Conservation (phyloP, 2,797 vertebrate species). For the Hypotaenidia okinawae region DNA sequence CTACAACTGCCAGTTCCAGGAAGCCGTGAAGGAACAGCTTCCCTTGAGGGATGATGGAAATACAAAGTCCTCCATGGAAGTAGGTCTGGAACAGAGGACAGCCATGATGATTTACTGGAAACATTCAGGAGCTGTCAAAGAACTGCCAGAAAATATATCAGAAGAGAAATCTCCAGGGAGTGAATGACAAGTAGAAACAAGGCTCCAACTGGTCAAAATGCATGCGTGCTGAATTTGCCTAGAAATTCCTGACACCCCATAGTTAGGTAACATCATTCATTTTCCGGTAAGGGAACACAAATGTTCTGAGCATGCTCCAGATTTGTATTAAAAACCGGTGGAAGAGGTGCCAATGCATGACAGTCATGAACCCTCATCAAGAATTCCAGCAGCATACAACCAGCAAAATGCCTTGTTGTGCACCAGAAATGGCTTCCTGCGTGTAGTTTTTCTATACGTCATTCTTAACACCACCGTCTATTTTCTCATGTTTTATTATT, state of each 20-base stretch:
- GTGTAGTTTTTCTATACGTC: not conserved
- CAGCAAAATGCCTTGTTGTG: not conserved
- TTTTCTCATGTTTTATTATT: conserved; percentile 69
- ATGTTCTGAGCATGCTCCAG: not conserved
- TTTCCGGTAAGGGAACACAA: not conserved
- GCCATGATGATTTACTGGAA: conserved; percentile 28
- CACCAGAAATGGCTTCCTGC: conserved; percentile 19
- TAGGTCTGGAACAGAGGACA: not conserved
- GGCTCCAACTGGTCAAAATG: not conserved
- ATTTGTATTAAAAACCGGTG: not conserved
- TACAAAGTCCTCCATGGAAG: not conserved
- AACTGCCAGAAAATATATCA: conserved; percentile 13
- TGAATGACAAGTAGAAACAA: conserved; percentile 29
- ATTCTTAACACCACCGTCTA: conserved; percentile 37
- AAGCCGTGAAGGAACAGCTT: not conserved
- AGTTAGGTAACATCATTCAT: not conserved
- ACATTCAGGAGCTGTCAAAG: conserved; percentile 11
- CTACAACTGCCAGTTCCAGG: not conserved
- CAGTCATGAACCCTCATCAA: not conserved
- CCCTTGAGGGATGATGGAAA: not conserved
- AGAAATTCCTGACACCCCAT: not conserved
- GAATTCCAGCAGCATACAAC: not conserved
- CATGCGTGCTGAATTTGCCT: not conserved
- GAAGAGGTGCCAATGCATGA: not conserved
- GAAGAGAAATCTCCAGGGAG: not conserved